Percentiles rank a stretch among this genome's conserved stretches.
phyloP scores from a whole-genome alignment of 2,797 vertebrate genomes.

The Melanotaenia trifasciata region DNA sequence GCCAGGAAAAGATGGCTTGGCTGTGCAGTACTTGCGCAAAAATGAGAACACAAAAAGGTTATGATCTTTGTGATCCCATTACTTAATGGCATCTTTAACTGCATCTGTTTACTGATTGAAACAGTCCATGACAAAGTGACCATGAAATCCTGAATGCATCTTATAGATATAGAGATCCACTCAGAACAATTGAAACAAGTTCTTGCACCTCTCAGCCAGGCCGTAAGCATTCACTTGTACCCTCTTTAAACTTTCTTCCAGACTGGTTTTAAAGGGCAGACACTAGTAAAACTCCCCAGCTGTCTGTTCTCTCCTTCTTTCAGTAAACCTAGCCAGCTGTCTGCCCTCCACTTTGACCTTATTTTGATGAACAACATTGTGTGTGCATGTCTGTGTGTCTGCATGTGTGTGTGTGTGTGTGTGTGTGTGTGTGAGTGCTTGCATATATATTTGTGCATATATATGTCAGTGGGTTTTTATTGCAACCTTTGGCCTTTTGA shows the following conservation, averaged over 20 bases:
- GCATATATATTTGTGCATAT: slow-evolving; percentile 28
- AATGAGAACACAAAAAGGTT: slow-evolving; percentile 29
- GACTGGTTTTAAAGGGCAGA: slow-evolving; percentile 74
- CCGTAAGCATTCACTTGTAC: slow-evolving; percentile 73
- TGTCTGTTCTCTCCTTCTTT: slow-evolving; percentile 69
- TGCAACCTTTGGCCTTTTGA: slow-evolving; percentile 65
- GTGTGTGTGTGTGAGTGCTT: slow-evolving; percentile 24
- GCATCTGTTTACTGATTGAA: slow-evolving; percentile 34
- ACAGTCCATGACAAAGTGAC: slow-evolving; percentile 28
- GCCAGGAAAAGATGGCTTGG: slow-evolving; percentile 20
- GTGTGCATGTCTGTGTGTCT: slow-evolving; percentile 35
- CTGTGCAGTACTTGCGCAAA: slow-evolving; percentile 12
- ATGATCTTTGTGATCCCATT: slow-evolving; percentile 24
- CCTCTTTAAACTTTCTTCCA: slow-evolving; percentile 76
- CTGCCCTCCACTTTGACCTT: slow-evolving; percentile 77
- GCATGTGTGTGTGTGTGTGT: slow-evolving; percentile 9
- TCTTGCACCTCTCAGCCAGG: slow-evolving; percentile 58
- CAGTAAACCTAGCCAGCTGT: slow-evolving; percentile 75
- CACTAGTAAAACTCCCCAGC: slow-evolving; percentile 75
- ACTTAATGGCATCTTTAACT: slow-evolving; percentile 23
- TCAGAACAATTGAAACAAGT: slow-evolving; percentile 66
- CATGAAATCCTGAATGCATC: slow-evolving; percentile 27
- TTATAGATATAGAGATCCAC: slow-evolving; percentile 32
- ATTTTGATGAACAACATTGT: slow-evolving; percentile 72
- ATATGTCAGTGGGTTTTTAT: slow-evolving; percentile 67